Evolutionary conservation across 2,797 vertebrate genomes (phyloP).

Genomic region (Myotis daubentonii): DNA sequence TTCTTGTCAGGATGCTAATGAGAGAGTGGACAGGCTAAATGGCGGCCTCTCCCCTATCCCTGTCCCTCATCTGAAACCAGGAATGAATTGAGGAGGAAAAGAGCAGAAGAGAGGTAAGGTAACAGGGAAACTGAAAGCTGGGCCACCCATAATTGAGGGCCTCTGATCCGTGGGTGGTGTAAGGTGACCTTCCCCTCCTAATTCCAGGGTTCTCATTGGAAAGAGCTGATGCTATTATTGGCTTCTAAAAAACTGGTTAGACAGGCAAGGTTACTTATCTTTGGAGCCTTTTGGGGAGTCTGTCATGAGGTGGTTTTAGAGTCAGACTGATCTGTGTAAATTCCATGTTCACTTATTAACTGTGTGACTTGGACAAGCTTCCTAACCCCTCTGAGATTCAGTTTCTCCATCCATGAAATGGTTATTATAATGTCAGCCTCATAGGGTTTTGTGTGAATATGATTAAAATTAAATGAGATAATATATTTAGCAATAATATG

Average conservation of each 20-base stretch:
- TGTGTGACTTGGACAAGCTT: background rate
- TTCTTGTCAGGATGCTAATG: background rate
- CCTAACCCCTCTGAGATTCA: background rate
- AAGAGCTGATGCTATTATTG: background rate
- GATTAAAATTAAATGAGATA: conserved; percentile 45
- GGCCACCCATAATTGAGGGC: background rate
- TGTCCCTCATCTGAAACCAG: background rate
- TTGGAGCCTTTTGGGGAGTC: background rate
- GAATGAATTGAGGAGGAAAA: background rate
- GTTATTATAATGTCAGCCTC: conserved; percentile 5
- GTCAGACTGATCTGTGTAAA: conserved; percentile 32
- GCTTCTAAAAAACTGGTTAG: background rate
- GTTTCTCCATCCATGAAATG: background rate
- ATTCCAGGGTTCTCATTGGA: conserved; percentile 20
- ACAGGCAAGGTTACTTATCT: background rate
- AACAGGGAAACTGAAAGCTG: background rate
- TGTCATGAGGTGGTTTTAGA: background rate
- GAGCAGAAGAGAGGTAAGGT: background rate
- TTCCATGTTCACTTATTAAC: conserved; percentile 33
- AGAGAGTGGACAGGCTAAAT: background rate
- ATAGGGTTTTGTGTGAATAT: background rate
- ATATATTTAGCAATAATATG: background rate
- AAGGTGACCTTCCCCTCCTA: background rate
- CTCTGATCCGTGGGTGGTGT: background rate
- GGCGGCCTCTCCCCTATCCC: background rate